phyloP scores from a whole-genome alignment of 2,113 vertebrate species.

The Emberiza fucata region DNA sequence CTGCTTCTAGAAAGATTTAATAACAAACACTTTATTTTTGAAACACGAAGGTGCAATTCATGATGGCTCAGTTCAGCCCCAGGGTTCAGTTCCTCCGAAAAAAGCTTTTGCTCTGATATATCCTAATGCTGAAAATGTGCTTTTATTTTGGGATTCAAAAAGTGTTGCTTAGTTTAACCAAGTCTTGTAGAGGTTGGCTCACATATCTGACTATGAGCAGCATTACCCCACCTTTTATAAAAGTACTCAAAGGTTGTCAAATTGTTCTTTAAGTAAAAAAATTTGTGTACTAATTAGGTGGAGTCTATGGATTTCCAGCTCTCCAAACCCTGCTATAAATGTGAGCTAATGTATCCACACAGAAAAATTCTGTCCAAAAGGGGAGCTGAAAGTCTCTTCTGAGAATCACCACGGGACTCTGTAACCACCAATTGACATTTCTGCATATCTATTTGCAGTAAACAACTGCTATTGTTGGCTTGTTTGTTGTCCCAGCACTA shows the following conservation, averaged over 20 bases:
- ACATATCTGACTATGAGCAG: not conserved
- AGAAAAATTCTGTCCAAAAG: not conserved
- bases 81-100: not conserved
- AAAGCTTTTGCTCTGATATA: not conserved
- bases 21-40: not conserved
- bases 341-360: not conserved
- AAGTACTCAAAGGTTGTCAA: not conserved
- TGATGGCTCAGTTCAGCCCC: not conserved
- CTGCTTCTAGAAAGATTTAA: not conserved
- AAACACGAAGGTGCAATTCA: not conserved
- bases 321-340: accelerated
- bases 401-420: not conserved
- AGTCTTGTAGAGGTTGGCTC: not conserved
- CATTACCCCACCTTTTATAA: not conserved
- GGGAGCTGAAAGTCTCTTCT: not conserved
- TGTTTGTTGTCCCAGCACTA: not conserved
- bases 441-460: not conserved
- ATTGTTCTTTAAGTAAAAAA: not conserved
- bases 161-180: not conserved
- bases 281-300: not conserved
- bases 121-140: accelerated
- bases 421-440: not conserved
- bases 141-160: not conserved
- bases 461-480: not conserved
- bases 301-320: not conserved